Base-by-base conservation (phyloP, 2,113 vertebrate genomes). In the Paraplagusia blochii region DNA sequence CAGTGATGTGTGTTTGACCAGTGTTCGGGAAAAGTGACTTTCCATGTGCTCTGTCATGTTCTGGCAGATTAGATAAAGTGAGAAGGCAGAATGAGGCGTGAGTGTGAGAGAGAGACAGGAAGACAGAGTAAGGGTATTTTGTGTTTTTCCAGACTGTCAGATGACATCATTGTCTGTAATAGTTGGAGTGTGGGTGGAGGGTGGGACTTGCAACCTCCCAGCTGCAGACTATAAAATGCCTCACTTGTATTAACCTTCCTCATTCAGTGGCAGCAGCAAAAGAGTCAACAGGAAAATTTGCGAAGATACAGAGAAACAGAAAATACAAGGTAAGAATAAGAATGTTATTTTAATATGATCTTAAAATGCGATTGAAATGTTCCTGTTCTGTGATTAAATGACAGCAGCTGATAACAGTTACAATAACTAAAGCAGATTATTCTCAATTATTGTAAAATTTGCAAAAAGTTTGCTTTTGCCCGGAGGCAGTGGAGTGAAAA, bases 101-200 rank as follows among this genome's bases (percentile, higher is more conserved):
- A 19, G 5, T 9, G 5, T 9, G n/a, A 7, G 43, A 5, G 12
- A 8, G 8, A 49, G 52, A 4, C 36, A 58, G 22, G 44, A 56
- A 2, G 46, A 40, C 19, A 8, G 57, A 9, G 55, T 13, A 57
- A 50, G 56, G 39, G 53, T 35, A 44, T 44, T 61, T 51, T 44
- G 39, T 73, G 63, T 64, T 38, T 63, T 63, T 74, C 73, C 81
- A 84, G 84, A 87, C 86, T 22, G 66, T 78, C 72, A 55, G 66
- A 85, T 90, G 87, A 91, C 81, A 61, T 91, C 89, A 91, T 54
- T 11, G 52, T 73, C 67, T 80, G 65, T 69, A 77, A 78, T 69
- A 54, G 59, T 35, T 54, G 47, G 52, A 9, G 50, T 11, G 15
- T 8, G 71, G 52, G 48, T 42, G 40, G 51, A 17, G 22, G 75